Base-by-base conservation (phyloP, 2,888 invertebrate species). In the Hydriomena furcata region DNA sequence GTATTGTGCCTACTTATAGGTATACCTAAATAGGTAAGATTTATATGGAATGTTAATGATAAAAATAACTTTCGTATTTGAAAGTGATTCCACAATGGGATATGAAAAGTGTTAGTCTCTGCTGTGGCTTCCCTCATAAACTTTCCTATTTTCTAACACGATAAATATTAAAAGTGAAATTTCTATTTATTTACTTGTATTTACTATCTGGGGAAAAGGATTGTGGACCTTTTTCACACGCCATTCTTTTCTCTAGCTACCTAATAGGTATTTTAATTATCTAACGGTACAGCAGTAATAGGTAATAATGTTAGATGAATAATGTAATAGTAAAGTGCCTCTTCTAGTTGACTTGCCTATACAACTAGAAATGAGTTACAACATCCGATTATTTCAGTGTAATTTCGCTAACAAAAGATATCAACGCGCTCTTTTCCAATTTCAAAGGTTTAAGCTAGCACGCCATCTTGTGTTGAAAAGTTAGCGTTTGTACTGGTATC, bases 91-190 rank as follows among this genome's bases (percentile, higher is more conserved):
- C 17, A 31, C 13, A 30, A 10, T 24, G 13, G 24, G 7, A 13
- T 40, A 31, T 11, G 40, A 41, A 34, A 38, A 51, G 32, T 41
- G 10, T 6, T 40, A 52, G 20, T 32, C 37, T 52, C 32, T 38
- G 12, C 38, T 52, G 52, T 42, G 52, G 52, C 46, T 42, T 42
- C 28, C 32, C 41, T 46, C 21, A 32, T 0, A 34, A 25, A 38
- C 42, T 52, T 52, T 52, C 52, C 7, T 10, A 35, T 45, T 41
- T 48, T 48, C 47, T 41, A 48, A 17, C 28, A 42, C 24, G 20
- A 31, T n/a, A n/a, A n/a, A n/a, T 28, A 21, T 21, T 40, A 13
- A 3, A 24, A 40, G 34, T 45, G 30, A 45, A 35, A 35, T 10
- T 17, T 4, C n/a, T n/a, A n/a, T n/a, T n/a, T n/a, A n/a, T n/a